A percentile compares a stretch with the other conserved stretches of the same genome.
Evolutionary conservation across 2,797 vertebrate species (phyloP).

Genomic region (Parauchenoglanis ngamensis): DNA sequence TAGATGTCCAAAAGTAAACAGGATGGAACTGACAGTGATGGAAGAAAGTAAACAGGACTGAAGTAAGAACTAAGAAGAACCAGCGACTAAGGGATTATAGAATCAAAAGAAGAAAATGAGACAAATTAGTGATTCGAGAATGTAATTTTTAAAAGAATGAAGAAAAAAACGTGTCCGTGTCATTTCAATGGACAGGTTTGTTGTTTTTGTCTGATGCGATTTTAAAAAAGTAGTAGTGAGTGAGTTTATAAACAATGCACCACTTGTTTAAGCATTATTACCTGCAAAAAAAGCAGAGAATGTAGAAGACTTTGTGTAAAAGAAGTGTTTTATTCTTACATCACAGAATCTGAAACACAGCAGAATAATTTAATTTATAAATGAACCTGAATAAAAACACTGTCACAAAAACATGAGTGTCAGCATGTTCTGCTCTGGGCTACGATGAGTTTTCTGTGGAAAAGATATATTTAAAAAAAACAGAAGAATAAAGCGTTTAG

Average conservation of each 20-base stretch:
- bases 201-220: background rate
- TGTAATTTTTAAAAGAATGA: background rate
- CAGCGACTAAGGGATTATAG: background rate
- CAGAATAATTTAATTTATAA: background rate
- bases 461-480: background rate
- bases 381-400: too few species aligned
- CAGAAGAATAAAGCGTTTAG: background rate
- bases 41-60: background rate
- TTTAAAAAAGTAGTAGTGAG: background rate
- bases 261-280: too few species aligned
- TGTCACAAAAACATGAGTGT: too few species aligned
- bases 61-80: background rate
- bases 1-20: background rate
- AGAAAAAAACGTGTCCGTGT: background rate
- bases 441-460: too few species aligned
- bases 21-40: background rate
- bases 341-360: background rate
- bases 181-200: background rate
- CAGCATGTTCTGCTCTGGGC: too few species aligned
- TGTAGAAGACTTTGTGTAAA: too few species aligned
- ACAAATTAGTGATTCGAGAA: background rate
- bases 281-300: too few species aligned
- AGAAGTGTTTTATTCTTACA: too few species aligned
- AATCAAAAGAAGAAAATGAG: background rate
- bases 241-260: too few species aligned